Conservation (phyloP, 2,888 invertebrate genomes). For the Agapostemon virescens region DNA sequence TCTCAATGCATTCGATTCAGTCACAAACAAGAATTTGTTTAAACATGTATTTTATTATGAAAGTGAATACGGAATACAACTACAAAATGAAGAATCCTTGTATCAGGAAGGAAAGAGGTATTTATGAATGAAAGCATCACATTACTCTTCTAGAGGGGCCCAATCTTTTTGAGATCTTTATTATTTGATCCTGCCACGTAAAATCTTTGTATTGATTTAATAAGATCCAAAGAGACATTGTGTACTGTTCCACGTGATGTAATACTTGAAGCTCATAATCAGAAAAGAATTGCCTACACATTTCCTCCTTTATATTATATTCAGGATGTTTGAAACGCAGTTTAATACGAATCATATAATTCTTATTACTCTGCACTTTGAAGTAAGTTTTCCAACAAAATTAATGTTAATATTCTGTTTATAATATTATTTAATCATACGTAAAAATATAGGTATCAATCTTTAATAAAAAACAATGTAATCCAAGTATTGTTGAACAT, state of each 20-base stretch:
- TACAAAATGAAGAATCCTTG: constrained; percentile 31
- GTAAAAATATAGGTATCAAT: constrained; percentile 29
- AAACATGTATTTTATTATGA: constrained; percentile 39
- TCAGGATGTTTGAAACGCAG: constrained; percentile 64
- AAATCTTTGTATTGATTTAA: constrained; percentile 56
- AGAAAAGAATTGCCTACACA: constrained; percentile 50
- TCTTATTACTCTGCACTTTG: constrained; percentile 29
- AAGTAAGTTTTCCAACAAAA: constrained; percentile 19
- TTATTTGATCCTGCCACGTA: constrained; percentile 62
- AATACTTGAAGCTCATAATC: constrained; percentile 47
- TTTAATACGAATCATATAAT: constrained; percentile 37
- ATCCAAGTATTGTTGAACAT: constrained; percentile 29
- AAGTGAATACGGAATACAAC: constrained; percentile 32
- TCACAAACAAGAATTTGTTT: constrained; percentile 42
- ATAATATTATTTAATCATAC: constrained; percentile 21
- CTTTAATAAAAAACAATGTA: constrained; percentile 35
- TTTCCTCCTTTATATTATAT: constrained; percentile 55
- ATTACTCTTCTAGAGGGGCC: constrained; percentile 25
- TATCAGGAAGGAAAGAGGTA: constrained; percentile 36
- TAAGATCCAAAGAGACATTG: constrained; percentile 45
- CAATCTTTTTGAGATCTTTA: constrained; percentile 35
- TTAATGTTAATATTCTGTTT: constrained; percentile 26
- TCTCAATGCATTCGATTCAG: constrained; percentile 37
- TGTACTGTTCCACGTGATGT: constrained; percentile 46
- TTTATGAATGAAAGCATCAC: constrained; percentile 46